Evolutionary conservation across 2,888 invertebrate species (phyloP).

Genomic region (Phengaris arion): DNA sequence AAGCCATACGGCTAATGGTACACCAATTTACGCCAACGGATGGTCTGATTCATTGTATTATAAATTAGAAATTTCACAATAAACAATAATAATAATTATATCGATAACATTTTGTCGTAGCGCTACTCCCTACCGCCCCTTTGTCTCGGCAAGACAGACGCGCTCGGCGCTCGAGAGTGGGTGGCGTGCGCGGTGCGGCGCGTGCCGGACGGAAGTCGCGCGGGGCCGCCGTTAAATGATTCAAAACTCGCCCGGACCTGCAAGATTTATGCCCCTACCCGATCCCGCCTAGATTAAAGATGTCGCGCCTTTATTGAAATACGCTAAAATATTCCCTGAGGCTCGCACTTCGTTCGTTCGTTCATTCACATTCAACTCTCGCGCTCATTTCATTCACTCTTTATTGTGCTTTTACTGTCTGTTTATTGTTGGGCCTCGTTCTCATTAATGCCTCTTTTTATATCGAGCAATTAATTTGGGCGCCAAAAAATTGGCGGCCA

Average conservation of each 20-base stretch:
- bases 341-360: conserved; percentile 40
- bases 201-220: conserved; percentile 78
- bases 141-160: conserved; percentile 80
- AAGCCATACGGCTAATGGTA: no score
- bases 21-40: no score
- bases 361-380: conserved; percentile 64
- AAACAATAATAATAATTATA: neutral
- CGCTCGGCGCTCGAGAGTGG: conserved; percentile 49
- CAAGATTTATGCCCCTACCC: conserved; percentile 78
- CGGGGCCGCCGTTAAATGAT: conserved; percentile 75
- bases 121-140: conserved; percentile 63
- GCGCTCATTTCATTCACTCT: conserved; percentile 66
- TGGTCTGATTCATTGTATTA: neutral
- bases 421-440: conserved; percentile 53
- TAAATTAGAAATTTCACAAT: neutral
- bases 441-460: conserved; percentile 48
- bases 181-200: conserved; percentile 50
- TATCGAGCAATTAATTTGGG: conserved; percentile 33
- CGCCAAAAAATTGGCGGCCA: conserved; percentile 17
- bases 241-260: conserved; percentile 77
- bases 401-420: conserved; percentile 62
- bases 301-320: conserved; percentile 78
- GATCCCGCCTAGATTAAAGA: conserved; percentile 77
- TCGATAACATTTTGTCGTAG: conserved; percentile 42
- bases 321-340: conserved; percentile 62